Evolutionary conservation across 2,797 vertebrate species (phyloP), one percentile per base, ranked within the genome.

Genomic region (Sebastes ruberrimus): DNA sequence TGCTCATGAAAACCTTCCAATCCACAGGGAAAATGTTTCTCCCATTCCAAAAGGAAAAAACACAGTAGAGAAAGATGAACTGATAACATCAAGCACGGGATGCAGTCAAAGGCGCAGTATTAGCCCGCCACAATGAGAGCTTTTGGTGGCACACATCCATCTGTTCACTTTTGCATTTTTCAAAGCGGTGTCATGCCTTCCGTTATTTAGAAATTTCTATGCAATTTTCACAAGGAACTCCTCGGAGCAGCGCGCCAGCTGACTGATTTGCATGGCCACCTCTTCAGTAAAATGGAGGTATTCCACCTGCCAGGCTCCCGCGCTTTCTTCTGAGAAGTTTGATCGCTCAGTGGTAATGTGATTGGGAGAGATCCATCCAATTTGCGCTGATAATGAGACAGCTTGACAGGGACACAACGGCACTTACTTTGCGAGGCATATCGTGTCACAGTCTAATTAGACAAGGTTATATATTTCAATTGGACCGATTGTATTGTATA

Each of bases 1-100:
- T 95, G 86, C 93, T 93, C 92, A 94, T 91, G 84, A 94, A 95
- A 95, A 93, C 92, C 93, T 91, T 78, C 80, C 90, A 85, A 93
- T 95, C 92, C 94, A 91, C 93, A 76, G 89, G 93, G 93, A 95
- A 86, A 93, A 87, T 86, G 74, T 89, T 92, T 83, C 90, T 91
- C 85, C 83, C 76, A 68, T 87, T 91, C 80, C 84, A 77, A 89
- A 89, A 85, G 84, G 81, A 82, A 85, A 70, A 90, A 92, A 86
- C 86, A 92, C 89, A 87, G 81, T 69, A 81, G 88, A 16, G n/a
- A 10, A 42, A 42, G 90, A 91, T 90, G 91, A 91, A 91, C 88
- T 64, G 86, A 67, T 89, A 90, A 93, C 92, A 93, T 94, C 90
- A 94, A 94, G 90, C 83, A 22, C 9, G 30, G 76, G 82, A 57